Conservation (phyloP, 37 sponge, comb jelly and placozoan genomes). For the Mnemiopsis leidyi region DNA sequence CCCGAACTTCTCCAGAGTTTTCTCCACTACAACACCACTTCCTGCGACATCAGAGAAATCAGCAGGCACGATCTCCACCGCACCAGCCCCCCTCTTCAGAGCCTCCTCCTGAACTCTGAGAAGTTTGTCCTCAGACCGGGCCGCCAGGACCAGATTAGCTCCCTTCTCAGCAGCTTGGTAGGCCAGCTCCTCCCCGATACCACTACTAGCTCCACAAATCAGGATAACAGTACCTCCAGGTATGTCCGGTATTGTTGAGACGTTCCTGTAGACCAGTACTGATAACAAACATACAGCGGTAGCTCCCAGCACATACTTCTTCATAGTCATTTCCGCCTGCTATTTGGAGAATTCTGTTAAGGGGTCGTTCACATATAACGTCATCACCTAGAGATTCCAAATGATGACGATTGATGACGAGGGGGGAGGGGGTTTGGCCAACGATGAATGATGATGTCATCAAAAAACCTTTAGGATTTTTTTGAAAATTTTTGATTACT, state of each 20-base stretch:
- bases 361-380: no score
- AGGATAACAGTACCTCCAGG: conserved; percentile 22
- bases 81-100: neutral
- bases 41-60: conserved; percentile 19
- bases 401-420: no score
- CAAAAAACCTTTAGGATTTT: no score
- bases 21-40: neutral
- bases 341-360: no score
- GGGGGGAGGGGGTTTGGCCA: no score
- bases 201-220: conserved; percentile 39
- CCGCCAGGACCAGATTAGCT: neutral
- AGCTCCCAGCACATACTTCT: neutral
- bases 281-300: neutral
- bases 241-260: neutral
- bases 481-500: no score
- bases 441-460: no score
- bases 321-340: no score
- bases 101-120: neutral
- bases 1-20: conserved; percentile 20
- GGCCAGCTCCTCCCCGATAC: conserved; percentile 54
- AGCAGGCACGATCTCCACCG: neutral
- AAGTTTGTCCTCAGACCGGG: conserved; percentile 44
- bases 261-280: neutral
- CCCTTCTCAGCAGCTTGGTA: neutral
- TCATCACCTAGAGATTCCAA: no score